phyloP scores from a whole-genome alignment of 2,888 invertebrate species.

The Spilarctia lutea region DNA sequence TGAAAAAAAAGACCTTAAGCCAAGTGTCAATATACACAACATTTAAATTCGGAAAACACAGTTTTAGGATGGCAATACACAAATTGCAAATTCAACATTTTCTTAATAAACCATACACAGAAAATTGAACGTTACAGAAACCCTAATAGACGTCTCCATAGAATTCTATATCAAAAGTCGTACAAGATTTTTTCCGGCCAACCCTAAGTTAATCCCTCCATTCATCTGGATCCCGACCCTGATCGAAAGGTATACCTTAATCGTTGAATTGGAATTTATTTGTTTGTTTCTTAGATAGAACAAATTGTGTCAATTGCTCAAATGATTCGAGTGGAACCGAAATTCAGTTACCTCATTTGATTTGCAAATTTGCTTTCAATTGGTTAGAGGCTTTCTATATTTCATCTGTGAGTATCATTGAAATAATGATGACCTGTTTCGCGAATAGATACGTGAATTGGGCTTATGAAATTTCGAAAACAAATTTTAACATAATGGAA shows the following conservation, averaged over 20 bases:
- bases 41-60: neutral
- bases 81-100: neutral
- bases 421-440: conserved; percentile 20
- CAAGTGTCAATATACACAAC: too few species aligned
- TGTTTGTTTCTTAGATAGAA: conserved; percentile 68
- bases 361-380: conserved; percentile 65
- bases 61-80: too few species aligned
- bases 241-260: conserved; percentile 76
- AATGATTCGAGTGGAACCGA: conserved; percentile 44
- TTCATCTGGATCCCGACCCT: conserved; percentile 56
- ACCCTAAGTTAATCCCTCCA: conserved; percentile 43
- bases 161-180: neutral
- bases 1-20: too few species aligned
- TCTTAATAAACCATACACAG: neutral
- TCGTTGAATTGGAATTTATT: conserved; percentile 79
- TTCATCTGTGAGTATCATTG: conserved; percentile 15
- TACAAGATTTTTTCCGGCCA: conserved; percentile 15
- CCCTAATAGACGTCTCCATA: neutral
- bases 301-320: conserved; percentile 69
- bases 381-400: conserved; percentile 20
- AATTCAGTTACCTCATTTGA: conserved; percentile 56
- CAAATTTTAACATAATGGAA: neutral
- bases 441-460: neutral
- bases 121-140: neutral
- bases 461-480: neutral